Evolutionary conservation across 2,888 invertebrate genomes (phyloP).

Genomic region (Rhagium mordax): DNA sequence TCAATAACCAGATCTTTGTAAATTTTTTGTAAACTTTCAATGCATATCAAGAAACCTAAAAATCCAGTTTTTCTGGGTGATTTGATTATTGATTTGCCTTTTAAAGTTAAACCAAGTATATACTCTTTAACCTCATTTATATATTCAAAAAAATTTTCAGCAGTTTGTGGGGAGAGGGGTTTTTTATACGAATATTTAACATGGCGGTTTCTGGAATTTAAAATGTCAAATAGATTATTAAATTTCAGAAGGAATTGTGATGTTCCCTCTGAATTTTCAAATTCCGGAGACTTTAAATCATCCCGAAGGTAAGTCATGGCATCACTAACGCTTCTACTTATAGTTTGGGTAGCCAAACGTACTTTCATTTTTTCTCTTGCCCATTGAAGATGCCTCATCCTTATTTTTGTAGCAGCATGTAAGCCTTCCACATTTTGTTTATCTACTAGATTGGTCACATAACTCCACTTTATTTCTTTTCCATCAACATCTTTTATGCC

Average conservation of each 20-base stretch:
- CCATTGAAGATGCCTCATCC: constrained; percentile 45
- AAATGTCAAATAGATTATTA: constrained; percentile 46
- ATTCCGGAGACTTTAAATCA: constrained; percentile 34
- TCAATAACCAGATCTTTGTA: constrained; percentile 22
- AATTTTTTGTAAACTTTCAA: constrained; percentile 32
- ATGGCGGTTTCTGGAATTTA: constrained; percentile 39
- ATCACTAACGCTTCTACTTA: constrained; percentile 46
- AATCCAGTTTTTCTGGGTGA: constrained; percentile 40
- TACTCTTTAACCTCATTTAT: constrained; percentile 4
- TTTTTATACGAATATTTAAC: constrained; percentile 45
- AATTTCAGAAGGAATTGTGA: constrained; percentile 37
- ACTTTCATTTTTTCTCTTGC: constrained; percentile 47
- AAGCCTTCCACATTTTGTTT: constrained; percentile 40
- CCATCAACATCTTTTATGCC: constrained; percentile 30
- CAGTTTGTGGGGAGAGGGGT: constrained; percentile 36
- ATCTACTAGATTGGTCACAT: constrained; percentile 36
- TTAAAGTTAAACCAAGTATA: neutral
- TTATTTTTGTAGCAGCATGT: constrained; percentile 45
- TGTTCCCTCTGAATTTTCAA: constrained; percentile 37
- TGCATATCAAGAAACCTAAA: constrained; percentile 37
- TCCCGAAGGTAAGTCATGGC: constrained; percentile 38
- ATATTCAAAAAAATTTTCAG: constrained; percentile 19
- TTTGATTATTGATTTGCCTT: constrained; percentile 10
- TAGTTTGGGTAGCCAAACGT: constrained; percentile 39
- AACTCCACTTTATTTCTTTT: constrained; percentile 39